These are phyloP conservation scores for Psittacula echo DNA, from an alignment of 2,797 vertebrate genomes.

Conservation along the genomic window DNA sequence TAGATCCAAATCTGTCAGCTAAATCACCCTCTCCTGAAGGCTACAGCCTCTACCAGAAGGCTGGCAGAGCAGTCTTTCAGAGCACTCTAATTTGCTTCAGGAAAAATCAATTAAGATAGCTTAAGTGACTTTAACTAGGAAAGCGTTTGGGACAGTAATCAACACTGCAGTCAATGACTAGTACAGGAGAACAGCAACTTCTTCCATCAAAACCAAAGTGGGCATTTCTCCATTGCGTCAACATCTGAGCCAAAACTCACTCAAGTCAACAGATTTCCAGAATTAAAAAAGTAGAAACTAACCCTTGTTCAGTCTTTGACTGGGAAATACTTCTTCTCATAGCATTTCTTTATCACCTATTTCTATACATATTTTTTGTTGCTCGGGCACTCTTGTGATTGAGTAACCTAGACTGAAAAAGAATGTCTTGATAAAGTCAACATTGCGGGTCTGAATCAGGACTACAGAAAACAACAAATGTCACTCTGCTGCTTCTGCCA, in stretches of 20 bases:
- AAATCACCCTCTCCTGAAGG: background rate
- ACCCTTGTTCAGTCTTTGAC: background rate
- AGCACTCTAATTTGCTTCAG: slow-evolving; percentile 29
- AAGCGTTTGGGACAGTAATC: slow-evolving; percentile 8
- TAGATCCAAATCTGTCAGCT: background rate
- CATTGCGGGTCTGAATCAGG: background rate
- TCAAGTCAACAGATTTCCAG: background rate
- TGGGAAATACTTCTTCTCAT: background rate
- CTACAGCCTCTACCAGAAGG: background rate
- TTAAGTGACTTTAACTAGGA: slow-evolving; percentile 19
- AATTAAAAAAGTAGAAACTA: background rate
- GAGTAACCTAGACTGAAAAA: background rate
- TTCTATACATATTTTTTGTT: background rate
- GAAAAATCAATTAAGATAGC: slow-evolving; percentile 35
- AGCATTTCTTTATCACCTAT: background rate
- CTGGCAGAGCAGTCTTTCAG: background rate
- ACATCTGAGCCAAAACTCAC: background rate
- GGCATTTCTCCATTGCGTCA: background rate
- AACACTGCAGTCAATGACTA: background rate
- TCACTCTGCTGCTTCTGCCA: slow-evolving; percentile 42
- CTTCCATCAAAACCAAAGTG: background rate
- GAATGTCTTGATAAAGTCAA: slow-evolving; percentile 33
- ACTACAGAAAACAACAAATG: slow-evolving; percentile 47
- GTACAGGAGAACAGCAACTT: background rate
- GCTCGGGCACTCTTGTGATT: background rate